A percentile compares a stretch with the other conserved stretches of the same genome.
Conservation (phyloP, 2,888 invertebrate genomes). For the Blastobasis adustella region DNA sequence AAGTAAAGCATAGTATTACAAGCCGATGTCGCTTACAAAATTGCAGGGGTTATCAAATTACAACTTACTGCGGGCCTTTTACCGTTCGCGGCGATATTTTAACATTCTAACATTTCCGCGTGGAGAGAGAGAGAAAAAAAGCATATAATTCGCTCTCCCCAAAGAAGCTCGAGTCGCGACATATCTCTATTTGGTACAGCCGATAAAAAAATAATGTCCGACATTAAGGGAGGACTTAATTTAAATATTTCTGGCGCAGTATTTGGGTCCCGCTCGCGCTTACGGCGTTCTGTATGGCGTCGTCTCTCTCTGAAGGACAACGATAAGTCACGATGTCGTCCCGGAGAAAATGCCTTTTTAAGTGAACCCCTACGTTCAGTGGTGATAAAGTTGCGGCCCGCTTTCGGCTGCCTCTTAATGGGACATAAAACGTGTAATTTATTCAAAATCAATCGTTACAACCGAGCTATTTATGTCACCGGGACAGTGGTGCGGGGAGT, state of each 20-base stretch:
- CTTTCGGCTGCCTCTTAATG: not conserved
- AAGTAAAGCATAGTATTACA: no score
- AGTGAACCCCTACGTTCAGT: constrained; percentile 38
- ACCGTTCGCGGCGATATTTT: no score
- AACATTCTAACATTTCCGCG: no score
- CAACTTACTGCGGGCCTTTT: no score
- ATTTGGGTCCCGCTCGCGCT: constrained; percentile 26
- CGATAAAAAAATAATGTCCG: constrained; percentile 71
- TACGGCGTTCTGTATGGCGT: constrained; percentile 9
- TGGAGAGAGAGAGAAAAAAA: no score
- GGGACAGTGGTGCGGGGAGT: no score
- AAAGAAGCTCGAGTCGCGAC: constrained; percentile 31
- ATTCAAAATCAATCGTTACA: no score
- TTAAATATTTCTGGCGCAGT: constrained; percentile 61
- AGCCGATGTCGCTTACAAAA: no score
- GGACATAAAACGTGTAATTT: not conserved
- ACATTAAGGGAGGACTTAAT: constrained; percentile 68
- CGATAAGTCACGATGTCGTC: constrained; percentile 53
- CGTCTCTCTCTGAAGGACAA: constrained; percentile 30
- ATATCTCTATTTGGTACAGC: constrained; percentile 60
- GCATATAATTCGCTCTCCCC: no score
- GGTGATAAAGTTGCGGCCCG: constrained; percentile 20
- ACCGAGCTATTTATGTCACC: no score
- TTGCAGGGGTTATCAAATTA: no score
- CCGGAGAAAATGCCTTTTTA: constrained; percentile 63